A percentile compares a stretch with the other conserved stretches of the same genome.
Evolutionary conservation across 2,113 vertebrate genomes (phyloP).

Genomic region (Edolisoma coerulescens): DNA sequence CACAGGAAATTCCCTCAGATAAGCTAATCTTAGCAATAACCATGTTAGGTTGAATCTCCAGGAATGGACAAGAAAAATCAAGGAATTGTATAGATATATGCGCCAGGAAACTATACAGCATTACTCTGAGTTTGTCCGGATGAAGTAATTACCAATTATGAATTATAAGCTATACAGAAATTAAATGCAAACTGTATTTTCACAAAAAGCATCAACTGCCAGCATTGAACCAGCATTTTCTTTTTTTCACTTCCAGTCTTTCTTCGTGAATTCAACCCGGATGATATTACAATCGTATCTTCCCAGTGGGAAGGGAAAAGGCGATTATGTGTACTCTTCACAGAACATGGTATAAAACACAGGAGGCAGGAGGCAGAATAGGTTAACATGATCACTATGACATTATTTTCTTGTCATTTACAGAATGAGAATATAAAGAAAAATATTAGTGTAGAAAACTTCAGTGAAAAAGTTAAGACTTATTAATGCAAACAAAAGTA

Average conservation of each 20-base stretch:
- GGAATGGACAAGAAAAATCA: neutral
- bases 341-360: neutral
- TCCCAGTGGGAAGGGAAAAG: neutral
- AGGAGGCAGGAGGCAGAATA: neutral
- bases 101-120: neutral
- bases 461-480: neutral
- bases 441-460: neutral
- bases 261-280: neutral
- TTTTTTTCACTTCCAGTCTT: neutral
- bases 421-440: neutral
- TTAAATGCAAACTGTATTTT: neutral
- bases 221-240: neutral
- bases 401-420: neutral
- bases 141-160: neutral
- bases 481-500: neutral
- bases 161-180: neutral
- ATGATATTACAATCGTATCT: neutral
- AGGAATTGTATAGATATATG: neutral
- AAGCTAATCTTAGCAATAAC: neutral
- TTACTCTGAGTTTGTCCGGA: neutral
- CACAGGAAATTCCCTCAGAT: neutral
- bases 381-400: rapidly evolving
- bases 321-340: neutral
- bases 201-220: neutral
- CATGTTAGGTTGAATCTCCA: neutral